Evolutionary conservation across 2,113 vertebrate genomes (phyloP).

Genomic region (Elaphurus davidianus): DNA sequence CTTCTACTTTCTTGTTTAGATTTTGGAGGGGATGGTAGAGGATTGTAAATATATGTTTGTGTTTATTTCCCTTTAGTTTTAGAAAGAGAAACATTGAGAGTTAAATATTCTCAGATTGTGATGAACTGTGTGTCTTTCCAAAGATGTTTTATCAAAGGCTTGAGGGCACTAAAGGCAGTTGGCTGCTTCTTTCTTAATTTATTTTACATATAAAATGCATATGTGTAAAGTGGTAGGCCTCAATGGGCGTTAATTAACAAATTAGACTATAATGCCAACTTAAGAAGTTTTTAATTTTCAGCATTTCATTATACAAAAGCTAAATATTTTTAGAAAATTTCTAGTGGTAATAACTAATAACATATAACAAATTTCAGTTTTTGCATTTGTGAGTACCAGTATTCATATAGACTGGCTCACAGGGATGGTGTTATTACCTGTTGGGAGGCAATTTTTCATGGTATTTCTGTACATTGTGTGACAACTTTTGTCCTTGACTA

Average conservation of each 20-base stretch:
- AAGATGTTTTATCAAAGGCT: background rate
- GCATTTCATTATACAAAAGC: background rate
- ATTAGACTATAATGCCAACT: background rate
- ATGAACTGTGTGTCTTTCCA: background rate
- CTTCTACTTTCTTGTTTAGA: background rate
- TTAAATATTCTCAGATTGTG: background rate
- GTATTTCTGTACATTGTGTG: background rate
- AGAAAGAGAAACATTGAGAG: background rate
- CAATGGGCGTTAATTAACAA: background rate
- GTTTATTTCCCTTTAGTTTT: background rate
- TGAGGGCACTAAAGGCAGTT: background rate
- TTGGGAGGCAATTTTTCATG: background rate
- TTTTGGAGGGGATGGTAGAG: background rate
- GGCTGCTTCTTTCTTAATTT: background rate
- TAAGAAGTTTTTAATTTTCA: background rate
- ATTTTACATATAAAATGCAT: background rate
- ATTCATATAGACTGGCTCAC: background rate
- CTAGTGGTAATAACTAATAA: background rate
- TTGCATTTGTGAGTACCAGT: background rate
- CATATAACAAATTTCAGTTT: background rate
- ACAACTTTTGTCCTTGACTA: background rate
- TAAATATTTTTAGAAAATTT: background rate
- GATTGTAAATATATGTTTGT: background rate
- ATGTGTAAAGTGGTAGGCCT: background rate
- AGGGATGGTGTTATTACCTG: background rate